Percentiles rank a stretch among this genome's conserved stretches.
phyloP scores from a whole-genome alignment of 53 echinoderm and acorn worm species.

The Luidia sarsii region DNA sequence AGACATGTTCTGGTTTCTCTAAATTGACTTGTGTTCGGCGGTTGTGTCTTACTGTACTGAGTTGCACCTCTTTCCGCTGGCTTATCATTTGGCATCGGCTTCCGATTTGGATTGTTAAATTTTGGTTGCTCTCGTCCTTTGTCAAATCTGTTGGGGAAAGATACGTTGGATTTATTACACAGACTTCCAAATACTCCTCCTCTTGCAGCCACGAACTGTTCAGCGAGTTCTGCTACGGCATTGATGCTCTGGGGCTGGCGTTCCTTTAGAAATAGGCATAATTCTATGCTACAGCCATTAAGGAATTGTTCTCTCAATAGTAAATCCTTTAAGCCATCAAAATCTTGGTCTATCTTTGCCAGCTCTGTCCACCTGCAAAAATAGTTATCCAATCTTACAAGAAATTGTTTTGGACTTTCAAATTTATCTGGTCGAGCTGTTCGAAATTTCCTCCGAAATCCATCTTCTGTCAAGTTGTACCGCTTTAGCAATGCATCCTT shows the following conservation, averaged over 20 bases:
- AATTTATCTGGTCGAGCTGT: neutral
- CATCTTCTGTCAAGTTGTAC: neutral
- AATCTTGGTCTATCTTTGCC: slow-evolving; percentile 19
- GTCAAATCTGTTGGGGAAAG: slow-evolving; percentile 20
- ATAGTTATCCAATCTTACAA: slow-evolving; percentile 33
- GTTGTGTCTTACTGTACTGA: neutral
- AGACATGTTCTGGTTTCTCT: neutral
- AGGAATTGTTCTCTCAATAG: slow-evolving; percentile 38
- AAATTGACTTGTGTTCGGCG: neutral
- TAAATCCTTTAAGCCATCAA: slow-evolving; percentile 27
- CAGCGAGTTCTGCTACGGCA: slow-evolving; percentile 9
- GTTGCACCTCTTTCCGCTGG: neutral
- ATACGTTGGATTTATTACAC: neutral
- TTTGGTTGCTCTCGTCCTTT: neutral
- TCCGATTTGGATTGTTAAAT: neutral
- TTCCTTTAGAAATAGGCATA: slow-evolving; percentile 37
- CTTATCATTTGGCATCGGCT: neutral
- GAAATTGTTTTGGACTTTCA: slow-evolving; percentile 29
- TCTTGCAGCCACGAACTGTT: slow-evolving; percentile 39
- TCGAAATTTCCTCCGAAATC: slow-evolving; percentile 35
- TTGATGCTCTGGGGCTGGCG: slow-evolving; percentile 10
- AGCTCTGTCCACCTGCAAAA: slow-evolving; percentile 33
- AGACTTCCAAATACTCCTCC: slow-evolving; percentile 25
- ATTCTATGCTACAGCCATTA: slow-evolving; percentile 26
- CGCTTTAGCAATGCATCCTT: slow-evolving; percentile 10